Evolutionary conservation across 2,888 invertebrate genomes (phyloP).

Genomic region (Ophioninae sp.): DNA sequence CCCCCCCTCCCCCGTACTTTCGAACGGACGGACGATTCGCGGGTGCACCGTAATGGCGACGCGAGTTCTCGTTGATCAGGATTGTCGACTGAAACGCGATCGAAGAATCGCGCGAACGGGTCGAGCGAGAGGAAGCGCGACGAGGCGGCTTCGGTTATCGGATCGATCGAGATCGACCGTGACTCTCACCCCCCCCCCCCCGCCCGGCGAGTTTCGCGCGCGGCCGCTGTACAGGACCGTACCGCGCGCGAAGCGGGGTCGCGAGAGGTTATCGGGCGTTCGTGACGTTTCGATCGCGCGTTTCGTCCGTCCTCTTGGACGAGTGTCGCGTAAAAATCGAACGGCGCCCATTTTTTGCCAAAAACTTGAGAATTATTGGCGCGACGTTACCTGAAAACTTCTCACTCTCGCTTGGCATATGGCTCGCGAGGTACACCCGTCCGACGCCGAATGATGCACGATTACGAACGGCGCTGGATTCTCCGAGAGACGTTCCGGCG

Average conservation of each 20-base stretch:
- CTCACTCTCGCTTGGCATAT: slow-evolving; percentile 78
- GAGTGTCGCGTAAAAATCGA: not conserved
- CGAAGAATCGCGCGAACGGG: slow-evolving; percentile 23
- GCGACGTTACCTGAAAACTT: slow-evolving; percentile 76
- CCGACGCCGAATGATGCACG: slow-evolving; percentile 81
- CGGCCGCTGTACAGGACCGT: no score
- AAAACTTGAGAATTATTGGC: not conserved
- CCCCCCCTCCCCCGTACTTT: not conserved
- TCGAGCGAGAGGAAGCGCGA: slow-evolving; percentile 24
- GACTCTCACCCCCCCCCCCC: no score
- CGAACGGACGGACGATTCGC: not conserved
- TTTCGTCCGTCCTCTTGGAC: slow-evolving; percentile 18
- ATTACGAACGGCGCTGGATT: slow-evolving; percentile 79
- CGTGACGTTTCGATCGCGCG: slow-evolving; percentile 11
- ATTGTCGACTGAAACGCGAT: no score
- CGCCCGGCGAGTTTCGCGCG: slow-evolving; percentile 37
- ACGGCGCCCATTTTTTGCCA: not conserved
- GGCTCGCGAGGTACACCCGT: slow-evolving; percentile 75
- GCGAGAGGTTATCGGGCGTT: slow-evolving; percentile 61
- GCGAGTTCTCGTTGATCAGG: no score
- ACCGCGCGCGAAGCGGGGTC: no score
- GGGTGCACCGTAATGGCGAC: no score
- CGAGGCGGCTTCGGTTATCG: slow-evolving; percentile 22
- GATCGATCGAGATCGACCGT: slow-evolving; percentile 56
- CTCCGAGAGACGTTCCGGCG: slow-evolving; percentile 55